Evolutionary conservation across 1,140 invertebrate species (phyloP), one percentile per base, ranked within the genome.

Genomic region (Caenorhabditis inopinata): DNA sequence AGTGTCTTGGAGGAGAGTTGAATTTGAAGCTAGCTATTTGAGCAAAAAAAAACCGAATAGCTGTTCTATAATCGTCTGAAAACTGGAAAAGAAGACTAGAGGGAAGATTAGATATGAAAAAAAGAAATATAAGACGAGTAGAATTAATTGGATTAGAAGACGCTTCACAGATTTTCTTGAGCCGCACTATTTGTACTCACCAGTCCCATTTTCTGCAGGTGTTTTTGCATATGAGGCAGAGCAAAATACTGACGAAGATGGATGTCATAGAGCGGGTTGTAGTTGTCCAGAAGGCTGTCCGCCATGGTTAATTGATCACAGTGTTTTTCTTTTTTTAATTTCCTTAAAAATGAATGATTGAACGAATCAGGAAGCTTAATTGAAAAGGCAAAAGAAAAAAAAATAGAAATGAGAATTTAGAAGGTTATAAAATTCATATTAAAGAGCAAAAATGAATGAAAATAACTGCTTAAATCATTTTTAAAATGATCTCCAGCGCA

Each of bases 201-300:
- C 83, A 87, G 62, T 73, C 86, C 86, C 81, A 87, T 76, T 27
- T 81, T 82, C 49, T 83, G 74, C 32, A 87, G 78, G 62, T 87
- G 86, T 79, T 88, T 87, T 77, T 87, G 86, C 86, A 87, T 87
- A 49, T 87, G 87, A 0, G 86, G 86, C 5, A 83, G 68, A 6
- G 86, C 86, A 74, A 87, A 87, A 75, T 87, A 87, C 51, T 87
- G 86, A 16, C 87, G 83, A 7, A 87, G 83, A 76, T 87, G 86
- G 3, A 88, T 87, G 83, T 86, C 85, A 53, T 77, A 86, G n/a
- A 85, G 75, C 7, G 82, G 83, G 45, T 84, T 84, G 49, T 84
- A 84, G 46, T 79, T 79, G 46, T 84, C 83, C n/a, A 84, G 49
- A 27, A 83, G 76, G 25, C 51, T 83, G 29, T 82, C 81, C 42